Evolutionary conservation across 2,797 vertebrate genomes (phyloP), one percentile per base, ranked within the genome.

Genomic region (Pristis pectinata): DNA sequence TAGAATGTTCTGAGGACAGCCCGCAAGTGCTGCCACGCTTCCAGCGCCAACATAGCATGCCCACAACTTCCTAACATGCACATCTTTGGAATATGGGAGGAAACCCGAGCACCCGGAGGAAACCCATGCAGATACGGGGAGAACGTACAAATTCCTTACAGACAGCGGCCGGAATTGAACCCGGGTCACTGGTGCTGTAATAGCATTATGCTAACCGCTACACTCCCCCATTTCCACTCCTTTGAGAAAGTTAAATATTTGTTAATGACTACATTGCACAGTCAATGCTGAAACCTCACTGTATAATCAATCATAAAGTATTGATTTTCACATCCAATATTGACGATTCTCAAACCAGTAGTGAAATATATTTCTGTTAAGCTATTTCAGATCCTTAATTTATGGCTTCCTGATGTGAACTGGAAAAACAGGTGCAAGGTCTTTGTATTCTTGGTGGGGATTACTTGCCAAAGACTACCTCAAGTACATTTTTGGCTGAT

Each of bases 261-360:
- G 37, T 61, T 67, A 41, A 67, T 64, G 87, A 37, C 17, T 67
- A 67, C 19, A 41, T 91, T 91, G 37, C 22, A 22, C 59, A 80
- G 37, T 80, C 37, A 67, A 37, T 59, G 53, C 24, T 67, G 19
- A 67, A 87, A 59, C 0, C 11, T 64, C 8, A 41, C 37, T 64
- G 59, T 37, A 9, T 91, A 64, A 67, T 91, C 87, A 91, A 61
- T 24, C n/a, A 91, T 41, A 91, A 91, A 91, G n/a, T 67, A 91
- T 64, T 64, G n/a, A 37, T 41, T 24, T 91, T 64, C 9, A 67
- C 67, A 17, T 67, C n/a, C 17, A 3, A 9, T 91, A 91, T 91
- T 64, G 34, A 24, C 0, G 41, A 41, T 67, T 91, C 41, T n/a
- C 6, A 67, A 37, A 64, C 27, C n/a, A 61, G 56, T 5, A 37